phyloP scores from a whole-genome alignment of 2,888 invertebrate species.

The Zaprionus obscuricornis region DNA sequence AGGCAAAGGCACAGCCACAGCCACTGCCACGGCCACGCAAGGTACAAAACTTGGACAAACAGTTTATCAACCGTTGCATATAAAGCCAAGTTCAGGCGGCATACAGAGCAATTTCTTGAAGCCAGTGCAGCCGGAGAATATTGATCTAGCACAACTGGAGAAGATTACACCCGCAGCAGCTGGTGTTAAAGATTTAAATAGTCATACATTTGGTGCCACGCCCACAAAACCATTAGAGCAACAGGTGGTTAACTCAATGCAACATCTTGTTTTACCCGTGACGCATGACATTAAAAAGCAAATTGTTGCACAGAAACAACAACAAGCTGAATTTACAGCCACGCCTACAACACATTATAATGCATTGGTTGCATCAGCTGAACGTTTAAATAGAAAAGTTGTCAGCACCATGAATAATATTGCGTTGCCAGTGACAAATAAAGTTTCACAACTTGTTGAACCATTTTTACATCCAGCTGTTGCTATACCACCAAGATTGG shows the following conservation, averaged over 20 bases:
- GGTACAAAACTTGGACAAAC: too few species aligned
- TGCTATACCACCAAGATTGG: too few species aligned
- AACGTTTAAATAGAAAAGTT: background rate
- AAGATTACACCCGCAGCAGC: slow-evolving; percentile 1
- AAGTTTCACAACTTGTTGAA: background rate
- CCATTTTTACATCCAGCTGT: too few species aligned
- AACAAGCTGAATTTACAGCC: background rate
- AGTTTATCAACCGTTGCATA: background rate
- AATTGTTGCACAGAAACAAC: too few species aligned
- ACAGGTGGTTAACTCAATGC: background rate
- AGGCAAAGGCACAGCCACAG: slow-evolving; percentile 6
- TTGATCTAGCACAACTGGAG: background rate
- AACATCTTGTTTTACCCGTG: background rate
- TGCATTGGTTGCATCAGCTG: too few species aligned
- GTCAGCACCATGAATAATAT: background rate
- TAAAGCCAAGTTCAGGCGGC: background rate
- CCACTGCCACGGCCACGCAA: background rate
- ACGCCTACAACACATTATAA: background rate
- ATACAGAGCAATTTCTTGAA: too few species aligned
- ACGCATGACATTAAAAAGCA: too few species aligned
- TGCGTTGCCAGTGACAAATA: slow-evolving; percentile 2
- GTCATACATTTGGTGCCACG: slow-evolving; percentile 11
- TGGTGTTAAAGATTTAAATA: slow-evolving; percentile 7
- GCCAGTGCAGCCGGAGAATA: too few species aligned
- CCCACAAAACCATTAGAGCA: background rate